Conservation (phyloP, 1,140 invertebrate genomes). For the Yoshiicerus persimilis region DNA sequence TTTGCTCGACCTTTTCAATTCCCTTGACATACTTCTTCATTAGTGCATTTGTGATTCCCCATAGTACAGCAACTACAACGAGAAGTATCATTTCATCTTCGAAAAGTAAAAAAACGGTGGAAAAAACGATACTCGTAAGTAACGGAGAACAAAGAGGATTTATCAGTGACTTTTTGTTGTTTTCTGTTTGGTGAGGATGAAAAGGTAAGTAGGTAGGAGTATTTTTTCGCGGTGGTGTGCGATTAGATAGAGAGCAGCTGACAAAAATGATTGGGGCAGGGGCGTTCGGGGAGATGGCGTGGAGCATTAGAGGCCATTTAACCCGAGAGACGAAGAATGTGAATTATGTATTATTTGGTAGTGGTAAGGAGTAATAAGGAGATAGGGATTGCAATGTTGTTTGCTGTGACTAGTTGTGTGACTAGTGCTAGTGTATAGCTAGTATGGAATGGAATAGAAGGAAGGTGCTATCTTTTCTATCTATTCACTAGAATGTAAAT, state of each 20-base stretch:
- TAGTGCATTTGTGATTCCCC: conserved; percentile 49
- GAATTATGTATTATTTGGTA: not conserved
- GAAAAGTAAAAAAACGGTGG: not conserved
- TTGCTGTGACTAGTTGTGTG: not conserved
- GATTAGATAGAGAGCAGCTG: not conserved
- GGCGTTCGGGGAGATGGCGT: not conserved
- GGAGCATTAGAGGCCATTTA: not conserved
- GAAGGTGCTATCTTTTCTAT: not conserved
- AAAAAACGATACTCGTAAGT: not conserved
- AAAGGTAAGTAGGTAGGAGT: not conserved
- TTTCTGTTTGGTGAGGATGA: not conserved
- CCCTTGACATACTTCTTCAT: conserved; percentile 47
- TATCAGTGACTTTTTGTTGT: not conserved
- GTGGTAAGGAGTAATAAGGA: not conserved
- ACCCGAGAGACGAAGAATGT: conserved; percentile 1
- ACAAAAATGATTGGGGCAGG: not conserved
- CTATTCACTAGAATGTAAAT: not conserved
- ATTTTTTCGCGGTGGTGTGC: not conserved
- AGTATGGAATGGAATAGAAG: not conserved
- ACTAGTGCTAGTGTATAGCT: not conserved
- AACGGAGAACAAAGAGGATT: not conserved
- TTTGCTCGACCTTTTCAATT: conserved; percentile 40
- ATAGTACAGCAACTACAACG: conserved; percentile 44
- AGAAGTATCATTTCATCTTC: conserved; percentile 23
- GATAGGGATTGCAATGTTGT: not conserved